Percentiles rank a stretch among this genome's conserved stretches.
These are phyloP conservation scores for Oryctes rhinoceros DNA, from an alignment of 1,140 invertebrate species.

Conservation along the genomic window DNA sequence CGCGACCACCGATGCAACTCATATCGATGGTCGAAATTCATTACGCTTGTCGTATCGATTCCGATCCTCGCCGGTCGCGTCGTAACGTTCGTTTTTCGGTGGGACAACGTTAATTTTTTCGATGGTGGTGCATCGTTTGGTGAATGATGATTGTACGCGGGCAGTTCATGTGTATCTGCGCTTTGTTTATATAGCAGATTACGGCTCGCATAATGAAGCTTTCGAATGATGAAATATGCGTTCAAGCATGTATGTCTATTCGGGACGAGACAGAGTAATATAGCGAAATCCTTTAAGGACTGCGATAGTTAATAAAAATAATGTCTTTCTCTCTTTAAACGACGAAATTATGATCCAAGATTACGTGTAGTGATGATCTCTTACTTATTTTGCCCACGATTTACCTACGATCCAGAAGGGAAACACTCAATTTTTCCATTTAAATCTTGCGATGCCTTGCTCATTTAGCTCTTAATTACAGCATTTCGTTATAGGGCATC, in stretches of 20 bases:
- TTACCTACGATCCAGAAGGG: no score
- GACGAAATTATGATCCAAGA: no score
- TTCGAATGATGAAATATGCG: not conserved
- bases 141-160: not conserved
- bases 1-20: conserved; percentile 53
- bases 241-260: no score
- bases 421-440: no score
- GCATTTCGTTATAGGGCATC: conserved; percentile 4
- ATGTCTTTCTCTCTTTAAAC: no score
- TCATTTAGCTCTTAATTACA: conserved; percentile 12
- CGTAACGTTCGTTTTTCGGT: not conserved
- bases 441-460: not conserved
- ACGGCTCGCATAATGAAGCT: not conserved
- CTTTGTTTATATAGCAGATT: not conserved
- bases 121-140: not conserved
- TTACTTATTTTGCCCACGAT: no score
- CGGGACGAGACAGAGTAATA: no score
- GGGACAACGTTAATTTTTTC: conserved; percentile 1
- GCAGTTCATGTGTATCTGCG: not conserved
- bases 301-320: no score
- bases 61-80: not conserved
- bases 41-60: conserved; percentile 44
- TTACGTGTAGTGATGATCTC: no score
- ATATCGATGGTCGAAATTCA: conserved; percentile 58
- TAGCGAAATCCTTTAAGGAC: no score